phyloP scores from a whole-genome alignment of 2,797 vertebrate species.

The Tragelaphus oryx region DNA sequence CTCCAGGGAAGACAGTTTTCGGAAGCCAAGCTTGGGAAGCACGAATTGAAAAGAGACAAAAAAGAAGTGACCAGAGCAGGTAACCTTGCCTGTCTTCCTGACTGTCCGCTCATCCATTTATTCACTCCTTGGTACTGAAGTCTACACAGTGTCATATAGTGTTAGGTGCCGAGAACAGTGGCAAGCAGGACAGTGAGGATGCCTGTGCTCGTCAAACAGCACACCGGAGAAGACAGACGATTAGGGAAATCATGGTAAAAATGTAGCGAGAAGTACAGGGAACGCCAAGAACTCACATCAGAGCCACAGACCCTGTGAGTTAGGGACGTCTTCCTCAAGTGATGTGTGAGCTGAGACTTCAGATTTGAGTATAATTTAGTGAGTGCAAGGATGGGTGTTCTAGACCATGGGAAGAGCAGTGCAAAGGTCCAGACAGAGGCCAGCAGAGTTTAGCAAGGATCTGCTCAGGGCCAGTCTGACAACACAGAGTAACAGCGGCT shows the following conservation, averaged over 20 bases:
- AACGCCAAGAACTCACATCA: not conserved
- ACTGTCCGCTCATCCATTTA: not conserved
- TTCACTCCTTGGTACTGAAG: not conserved
- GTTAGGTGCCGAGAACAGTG: not conserved
- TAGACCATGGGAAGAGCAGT: not conserved
- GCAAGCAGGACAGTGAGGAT: not conserved
- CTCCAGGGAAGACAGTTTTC: not conserved
- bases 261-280: not conserved
- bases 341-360: not conserved
- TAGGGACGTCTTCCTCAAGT: not conserved
- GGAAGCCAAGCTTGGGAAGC: not conserved
- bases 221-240: not conserved
- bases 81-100: not conserved
- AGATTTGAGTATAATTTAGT: not conserved
- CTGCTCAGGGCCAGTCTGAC: not conserved
- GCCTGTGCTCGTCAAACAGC: not conserved
- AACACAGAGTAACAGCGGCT: not conserved
- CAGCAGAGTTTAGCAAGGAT: not conserved
- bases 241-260: not conserved
- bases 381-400: not conserved
- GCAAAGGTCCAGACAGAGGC: not conserved
- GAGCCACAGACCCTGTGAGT: not conserved
- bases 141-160: not conserved
- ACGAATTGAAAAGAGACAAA: not conserved
- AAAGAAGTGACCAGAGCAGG: constrained; percentile 35